Evolutionary conservation across 2,888 invertebrate genomes (phyloP).

Genomic region (Catocala sponsa): DNA sequence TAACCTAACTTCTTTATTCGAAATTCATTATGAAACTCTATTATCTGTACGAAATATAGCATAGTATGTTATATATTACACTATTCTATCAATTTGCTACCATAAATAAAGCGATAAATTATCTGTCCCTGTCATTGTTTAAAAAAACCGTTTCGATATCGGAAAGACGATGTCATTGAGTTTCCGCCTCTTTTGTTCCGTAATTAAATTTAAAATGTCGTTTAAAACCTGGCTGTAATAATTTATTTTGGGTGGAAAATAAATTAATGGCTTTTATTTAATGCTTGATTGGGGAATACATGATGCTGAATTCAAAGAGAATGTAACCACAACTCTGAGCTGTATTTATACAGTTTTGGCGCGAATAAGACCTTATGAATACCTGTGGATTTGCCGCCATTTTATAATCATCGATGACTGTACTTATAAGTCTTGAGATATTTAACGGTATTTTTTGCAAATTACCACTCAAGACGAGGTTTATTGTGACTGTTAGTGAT

Average conservation of each 20-base stretch:
- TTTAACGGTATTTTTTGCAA: conserved; percentile 10
- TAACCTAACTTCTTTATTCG: conserved; percentile 10
- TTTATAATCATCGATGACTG: conserved; percentile 28
- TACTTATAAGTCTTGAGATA: conserved; percentile 18
- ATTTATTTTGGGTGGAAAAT: conserved; percentile 32
- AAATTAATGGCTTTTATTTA: conserved; percentile 28
- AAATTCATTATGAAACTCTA: conserved; percentile 5
- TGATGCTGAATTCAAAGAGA: conserved; percentile 13
- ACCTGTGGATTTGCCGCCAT: background rate
- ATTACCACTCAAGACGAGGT: conserved; percentile 2
- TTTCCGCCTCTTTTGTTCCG: conserved; percentile 38
- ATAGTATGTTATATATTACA: conserved; percentile 12
- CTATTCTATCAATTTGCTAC: conserved; percentile 18
- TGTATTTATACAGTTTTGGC: no score
- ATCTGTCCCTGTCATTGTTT: conserved; percentile 21
- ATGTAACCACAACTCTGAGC: no score
- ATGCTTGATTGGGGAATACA: conserved; percentile 20
- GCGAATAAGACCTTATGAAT: no score
- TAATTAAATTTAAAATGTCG: conserved; percentile 43
- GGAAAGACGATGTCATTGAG: conserved; percentile 42
- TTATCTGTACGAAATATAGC: conserved; percentile 10
- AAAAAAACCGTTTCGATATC: conserved; percentile 29
- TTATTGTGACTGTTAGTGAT: background rate
- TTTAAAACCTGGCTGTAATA: conserved; percentile 38
- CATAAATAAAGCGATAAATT: conserved; percentile 33